These are phyloP conservation scores for Ernsta delagoae DNA, from an alignment of 2,888 invertebrate genomes.

Conservation along the genomic window DNA sequence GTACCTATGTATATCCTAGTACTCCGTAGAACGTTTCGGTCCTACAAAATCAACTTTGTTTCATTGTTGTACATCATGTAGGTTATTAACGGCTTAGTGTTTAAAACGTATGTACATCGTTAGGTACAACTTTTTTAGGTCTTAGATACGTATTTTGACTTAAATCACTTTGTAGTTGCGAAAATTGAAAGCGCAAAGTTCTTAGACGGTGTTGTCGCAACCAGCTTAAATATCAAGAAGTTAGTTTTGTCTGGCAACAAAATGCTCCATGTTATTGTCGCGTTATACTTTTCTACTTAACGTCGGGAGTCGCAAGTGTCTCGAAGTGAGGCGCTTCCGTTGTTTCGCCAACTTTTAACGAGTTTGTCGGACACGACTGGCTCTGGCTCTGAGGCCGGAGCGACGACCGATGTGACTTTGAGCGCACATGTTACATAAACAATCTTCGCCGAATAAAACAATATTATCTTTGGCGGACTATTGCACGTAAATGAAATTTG, in stretches of 20 bases:
- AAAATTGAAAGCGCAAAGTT: constrained; percentile 36
- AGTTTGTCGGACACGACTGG: constrained; percentile 77
- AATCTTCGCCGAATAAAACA: constrained; percentile 47
- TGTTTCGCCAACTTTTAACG: constrained; percentile 83
- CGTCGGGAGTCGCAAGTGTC: constrained; percentile 78
- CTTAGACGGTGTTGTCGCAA: constrained; percentile 39
- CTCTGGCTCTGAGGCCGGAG: constrained; percentile 54
- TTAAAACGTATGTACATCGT: no score
- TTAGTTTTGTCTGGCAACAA: constrained; percentile 65
- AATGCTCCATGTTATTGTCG: constrained; percentile 75
- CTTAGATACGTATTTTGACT: not conserved
- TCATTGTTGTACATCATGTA: no score
- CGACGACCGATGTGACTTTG: constrained; percentile 57
- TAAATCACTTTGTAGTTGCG: constrained; percentile 30
- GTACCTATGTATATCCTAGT: no score
- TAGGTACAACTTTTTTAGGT: no score
- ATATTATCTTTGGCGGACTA: constrained; percentile 14
- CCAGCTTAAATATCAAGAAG: constrained; percentile 65
- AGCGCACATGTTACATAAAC: constrained; percentile 61
- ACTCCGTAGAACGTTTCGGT: no score
- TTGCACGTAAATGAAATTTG: no score
- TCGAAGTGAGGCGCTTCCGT: constrained; percentile 73
- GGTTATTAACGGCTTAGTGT: no score
- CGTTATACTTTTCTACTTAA: constrained; percentile 80
- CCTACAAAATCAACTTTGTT: no score